phyloP scores from a whole-genome alignment of 2,797 vertebrate genomes.

The Fundulus diaphanus region DNA sequence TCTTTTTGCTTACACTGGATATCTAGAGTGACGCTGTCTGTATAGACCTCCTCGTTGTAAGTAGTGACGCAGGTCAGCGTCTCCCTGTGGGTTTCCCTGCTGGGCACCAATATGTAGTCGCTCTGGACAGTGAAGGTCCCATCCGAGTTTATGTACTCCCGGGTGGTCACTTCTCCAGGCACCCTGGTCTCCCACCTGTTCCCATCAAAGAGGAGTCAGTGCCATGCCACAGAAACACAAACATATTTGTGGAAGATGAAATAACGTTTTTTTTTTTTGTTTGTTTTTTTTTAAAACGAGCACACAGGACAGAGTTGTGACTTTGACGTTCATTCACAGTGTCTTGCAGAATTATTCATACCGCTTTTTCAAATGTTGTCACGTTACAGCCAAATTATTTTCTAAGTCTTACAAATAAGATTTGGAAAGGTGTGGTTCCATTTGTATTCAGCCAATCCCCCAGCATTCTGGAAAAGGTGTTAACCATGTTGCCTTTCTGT shows the following conservation, averaged over 20 bases:
- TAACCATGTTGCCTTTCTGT: no score
- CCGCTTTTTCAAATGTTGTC: no score
- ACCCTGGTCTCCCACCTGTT: constrained; percentile 91
- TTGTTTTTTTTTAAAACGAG: no score
- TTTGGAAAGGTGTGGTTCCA: not conserved
- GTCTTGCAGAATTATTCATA: no score
- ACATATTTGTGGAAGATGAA: not conserved
- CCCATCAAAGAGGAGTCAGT: not conserved
- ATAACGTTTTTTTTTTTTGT: not conserved
- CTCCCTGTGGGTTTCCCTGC: constrained; percentile 88
- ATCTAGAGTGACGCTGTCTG: constrained; percentile 89
- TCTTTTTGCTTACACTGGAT: constrained; percentile 86
- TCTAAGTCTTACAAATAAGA: not conserved
- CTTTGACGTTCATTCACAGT: not conserved
- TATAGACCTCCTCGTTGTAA: constrained; percentile 90
- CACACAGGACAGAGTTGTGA: not conserved
- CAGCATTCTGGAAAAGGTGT: no score
- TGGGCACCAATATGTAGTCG: constrained; percentile 90
- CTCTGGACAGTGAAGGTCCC: constrained; percentile 94
- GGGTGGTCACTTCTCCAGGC: constrained; percentile 88
- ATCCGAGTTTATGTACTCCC: constrained; percentile 89
- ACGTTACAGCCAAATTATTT: no score
- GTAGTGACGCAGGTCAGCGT: constrained; percentile 90
- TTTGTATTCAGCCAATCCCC: not conserved
- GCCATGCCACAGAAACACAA: not conserved